Percentiles rank a stretch among this genome's conserved stretches.
phyloP scores from a whole-genome alignment of 1,140 invertebrate genomes.

The Luehdorfia chinensis region DNA sequence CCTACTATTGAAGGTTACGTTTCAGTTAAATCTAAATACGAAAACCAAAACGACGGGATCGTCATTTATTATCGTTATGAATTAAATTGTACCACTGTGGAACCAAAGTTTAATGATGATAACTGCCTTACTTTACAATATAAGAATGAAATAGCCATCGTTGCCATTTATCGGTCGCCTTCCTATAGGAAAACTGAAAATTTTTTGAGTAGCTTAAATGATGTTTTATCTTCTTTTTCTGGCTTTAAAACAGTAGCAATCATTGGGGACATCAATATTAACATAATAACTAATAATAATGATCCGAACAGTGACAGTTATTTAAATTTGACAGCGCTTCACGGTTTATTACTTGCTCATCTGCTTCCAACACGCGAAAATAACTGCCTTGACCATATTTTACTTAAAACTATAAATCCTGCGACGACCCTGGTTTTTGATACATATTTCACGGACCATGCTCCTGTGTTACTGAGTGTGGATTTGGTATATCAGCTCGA shows the following conservation, averaged over 20 bases:
- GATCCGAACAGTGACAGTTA: slow-evolving; percentile 1
- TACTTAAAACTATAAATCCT: slow-evolving; percentile 8
- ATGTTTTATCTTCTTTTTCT: too few relatives aligned
- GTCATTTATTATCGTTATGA: too few relatives aligned
- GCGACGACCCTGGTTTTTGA: slow-evolving; percentile 16
- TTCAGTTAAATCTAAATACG: too few relatives aligned
- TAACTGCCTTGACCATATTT: slow-evolving; percentile 17
- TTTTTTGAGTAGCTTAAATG: slow-evolving; percentile 4
- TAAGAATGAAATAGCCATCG: too few relatives aligned
- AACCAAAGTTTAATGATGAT: slow-evolving; percentile 4
- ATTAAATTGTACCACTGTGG: neutral
- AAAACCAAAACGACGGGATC: too few relatives aligned
- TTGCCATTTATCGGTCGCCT: slow-evolving; percentile 13
- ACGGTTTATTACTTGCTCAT: slow-evolving; percentile 12
- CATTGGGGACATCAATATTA: too few relatives aligned
- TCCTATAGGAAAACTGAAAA: neutral
- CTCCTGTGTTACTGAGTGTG: too few relatives aligned
- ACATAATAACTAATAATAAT: neutral
- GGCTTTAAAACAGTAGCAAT: too few relatives aligned
- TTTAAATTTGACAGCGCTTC: slow-evolving; percentile 9
- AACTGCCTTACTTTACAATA: too few relatives aligned
- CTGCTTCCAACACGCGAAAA: slow-evolving; percentile 15
- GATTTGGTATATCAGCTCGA: too few relatives aligned
- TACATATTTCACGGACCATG: slow-evolving; percentile 13
- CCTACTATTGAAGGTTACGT: too few relatives aligned